Percentiles rank a stretch among this genome's conserved stretches.
Evolutionary conservation across 2,888 invertebrate species (phyloP).

Genomic region (Platycheirus albimanus): DNA sequence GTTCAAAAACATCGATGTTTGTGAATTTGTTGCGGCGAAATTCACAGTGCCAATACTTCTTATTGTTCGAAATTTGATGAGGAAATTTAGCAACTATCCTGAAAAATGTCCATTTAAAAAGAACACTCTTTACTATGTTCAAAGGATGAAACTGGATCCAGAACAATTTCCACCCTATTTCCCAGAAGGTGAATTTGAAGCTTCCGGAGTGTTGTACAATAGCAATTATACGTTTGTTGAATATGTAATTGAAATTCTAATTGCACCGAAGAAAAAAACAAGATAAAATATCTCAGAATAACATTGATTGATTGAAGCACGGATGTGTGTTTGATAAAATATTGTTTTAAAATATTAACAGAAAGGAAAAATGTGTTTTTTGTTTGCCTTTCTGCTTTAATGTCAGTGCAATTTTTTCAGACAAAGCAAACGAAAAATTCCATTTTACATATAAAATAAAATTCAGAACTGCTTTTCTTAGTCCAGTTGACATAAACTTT

Average conservation of each 20-base stretch:
- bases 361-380: too few relatives aligned
- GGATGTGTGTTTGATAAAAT: too few relatives aligned
- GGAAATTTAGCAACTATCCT: constrained; percentile 52
- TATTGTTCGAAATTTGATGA: constrained; percentile 46
- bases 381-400: too few relatives aligned
- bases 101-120: constrained; percentile 52
- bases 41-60: constrained; percentile 36
- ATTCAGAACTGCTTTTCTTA: too few relatives aligned
- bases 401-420: too few relatives aligned
- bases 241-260: background rate
- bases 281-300: background rate
- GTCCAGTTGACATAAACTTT: too few relatives aligned
- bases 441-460: too few relatives aligned
- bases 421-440: too few relatives aligned
- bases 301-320: too few relatives aligned
- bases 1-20: constrained; percentile 42
- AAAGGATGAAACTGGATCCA: constrained; percentile 52
- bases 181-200: constrained; percentile 43
- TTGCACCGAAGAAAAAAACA: constrained; percentile 22
- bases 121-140: constrained; percentile 31
- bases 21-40: constrained; percentile 50
- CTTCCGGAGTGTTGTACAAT: constrained; percentile 30
- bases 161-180: constrained; percentile 55
- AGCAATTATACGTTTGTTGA: background rate
- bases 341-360: too few relatives aligned